Evolutionary conservation across 2,113 vertebrate genomes (phyloP), one percentile per base, ranked within the genome.

Genomic region (Cepphus grylle): DNA sequence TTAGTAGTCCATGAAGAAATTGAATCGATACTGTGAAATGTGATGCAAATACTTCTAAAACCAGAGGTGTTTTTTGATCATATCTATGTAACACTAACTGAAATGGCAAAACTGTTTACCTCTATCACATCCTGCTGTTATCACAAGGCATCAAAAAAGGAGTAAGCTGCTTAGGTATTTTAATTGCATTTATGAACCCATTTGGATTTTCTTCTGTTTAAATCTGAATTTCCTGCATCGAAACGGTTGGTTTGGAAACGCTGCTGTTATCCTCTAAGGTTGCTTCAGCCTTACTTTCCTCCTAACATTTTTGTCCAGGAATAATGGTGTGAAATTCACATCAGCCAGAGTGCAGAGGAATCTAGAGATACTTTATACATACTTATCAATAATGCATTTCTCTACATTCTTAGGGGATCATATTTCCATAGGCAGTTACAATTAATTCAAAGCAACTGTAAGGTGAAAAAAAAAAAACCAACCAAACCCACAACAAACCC

Each of bases 351-450:
- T n/a, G 40, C 25, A 70, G 22, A 59, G 42, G 36, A 82, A 89
- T 70, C 73, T 72, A 73, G 42, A 56, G 79, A 16, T 80, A 52
- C 20, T 53, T 86, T 69, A 50, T 78, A 59, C 23, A 23, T 81
- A 61, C 25, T 80, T 86, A 93, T 90, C 58, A 96, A 69, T 89
- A 94, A 94, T 91, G 40, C 79, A 94, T 94, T 91, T 80, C 27
- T 70, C 49, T 82, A 4, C 40, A 15, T 94, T 77, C 86, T 94
- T 63, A 82, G 49, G 73, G 66, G 77, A 76, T 86, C 30, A 2
- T 61, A 62, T 94, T 93, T 94, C 93, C 93, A 82, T 62, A 81
- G 61, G 45, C 52, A 76, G 34, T 55, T 77, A 29, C 56, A 89
- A 70, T 70, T 91, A 89, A 89, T 91, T 93, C 91, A 87, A 91